Evolutionary conservation across 1,140 invertebrate species (phyloP), one percentile per base, ranked within the genome.

Genomic region (Achatina immaculata): DNA sequence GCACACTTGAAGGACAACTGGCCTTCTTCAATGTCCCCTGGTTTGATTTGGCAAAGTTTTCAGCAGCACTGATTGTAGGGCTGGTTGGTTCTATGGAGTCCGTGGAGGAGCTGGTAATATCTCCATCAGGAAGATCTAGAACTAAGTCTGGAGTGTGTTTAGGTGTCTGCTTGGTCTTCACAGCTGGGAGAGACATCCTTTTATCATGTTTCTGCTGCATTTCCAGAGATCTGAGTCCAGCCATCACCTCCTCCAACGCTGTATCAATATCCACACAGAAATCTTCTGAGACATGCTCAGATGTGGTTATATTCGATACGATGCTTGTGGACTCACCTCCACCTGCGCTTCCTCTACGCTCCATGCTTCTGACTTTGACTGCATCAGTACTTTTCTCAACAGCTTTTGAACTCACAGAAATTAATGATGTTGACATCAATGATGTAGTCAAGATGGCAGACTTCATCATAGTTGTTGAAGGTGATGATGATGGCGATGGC

Each of bases 71-170:
- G 65, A 87, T 82, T 24, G 85, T 87, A 45, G 88, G 87, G 78
- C 88, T 89, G 76, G 90, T 45, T 79, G 83, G 66, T 83, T 86
- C 83, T 82, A 86, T 48, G 76, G 85, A 66, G 85, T 86, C 80
- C 84, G 85, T 48, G 81, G 84, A 62, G 81, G 85, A 34, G 83
- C 85, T 58, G 74, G 84, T 51, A 81, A 83, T 58, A 84, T 84
- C 55, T 80, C 85, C 66, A 84, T 86, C 42, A 31, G 96, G 96
- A 69, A 97, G 91, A 90, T 96, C 96, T 93, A 96, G 95, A 42
- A 97, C 96, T n/a, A 97, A 91, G 90, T 97, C 96, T 0, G 96
- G 96, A 1, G 96, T 95, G 83, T 95, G 94, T 83, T 94, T 94
- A 31, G 85, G 84, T 40, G 85, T 86, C 7, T 87, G 84, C 85